phyloP scores from a whole-genome alignment of 2,113 vertebrate species.

The Numida meleagris region DNA sequence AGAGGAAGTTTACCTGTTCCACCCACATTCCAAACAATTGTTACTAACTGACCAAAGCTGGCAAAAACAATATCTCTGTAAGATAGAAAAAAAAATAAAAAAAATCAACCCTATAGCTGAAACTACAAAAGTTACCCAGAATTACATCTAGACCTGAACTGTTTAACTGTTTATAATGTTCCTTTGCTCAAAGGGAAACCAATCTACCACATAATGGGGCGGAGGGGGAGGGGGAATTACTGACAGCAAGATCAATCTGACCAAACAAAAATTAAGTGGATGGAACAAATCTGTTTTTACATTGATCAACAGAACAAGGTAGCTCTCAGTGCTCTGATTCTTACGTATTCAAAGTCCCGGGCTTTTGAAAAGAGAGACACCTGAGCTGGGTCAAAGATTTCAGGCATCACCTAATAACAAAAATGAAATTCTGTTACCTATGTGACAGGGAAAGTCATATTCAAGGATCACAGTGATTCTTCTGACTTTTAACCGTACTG shows the following conservation, averaged over 20 bases:
- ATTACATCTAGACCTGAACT: neutral
- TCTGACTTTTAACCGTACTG: neutral
- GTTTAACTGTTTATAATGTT: neutral
- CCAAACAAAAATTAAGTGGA: neutral
- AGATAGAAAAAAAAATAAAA: no score
- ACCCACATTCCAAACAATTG: neutral
- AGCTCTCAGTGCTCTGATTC: fast-evolving
- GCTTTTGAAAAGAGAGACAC: neutral
- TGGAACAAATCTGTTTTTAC: neutral
- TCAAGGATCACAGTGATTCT: neutral
- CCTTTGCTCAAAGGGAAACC: neutral
- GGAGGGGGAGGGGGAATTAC: neutral
- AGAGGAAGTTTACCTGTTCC: neutral
- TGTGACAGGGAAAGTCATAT: neutral
- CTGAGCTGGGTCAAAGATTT: neutral
- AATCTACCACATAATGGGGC: neutral
- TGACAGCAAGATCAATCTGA: neutral
- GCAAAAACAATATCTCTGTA: neutral
- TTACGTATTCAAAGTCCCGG: neutral
- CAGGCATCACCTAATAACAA: neutral
- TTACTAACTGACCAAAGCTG: neutral
- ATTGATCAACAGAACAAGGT: neutral
- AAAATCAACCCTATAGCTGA: neutral
- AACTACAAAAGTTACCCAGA: neutral
- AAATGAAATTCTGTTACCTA: neutral